These are phyloP conservation scores for Apteryx owenii DNA, from an alignment of 2,113 vertebrate genomes.

Conservation along the genomic window DNA sequence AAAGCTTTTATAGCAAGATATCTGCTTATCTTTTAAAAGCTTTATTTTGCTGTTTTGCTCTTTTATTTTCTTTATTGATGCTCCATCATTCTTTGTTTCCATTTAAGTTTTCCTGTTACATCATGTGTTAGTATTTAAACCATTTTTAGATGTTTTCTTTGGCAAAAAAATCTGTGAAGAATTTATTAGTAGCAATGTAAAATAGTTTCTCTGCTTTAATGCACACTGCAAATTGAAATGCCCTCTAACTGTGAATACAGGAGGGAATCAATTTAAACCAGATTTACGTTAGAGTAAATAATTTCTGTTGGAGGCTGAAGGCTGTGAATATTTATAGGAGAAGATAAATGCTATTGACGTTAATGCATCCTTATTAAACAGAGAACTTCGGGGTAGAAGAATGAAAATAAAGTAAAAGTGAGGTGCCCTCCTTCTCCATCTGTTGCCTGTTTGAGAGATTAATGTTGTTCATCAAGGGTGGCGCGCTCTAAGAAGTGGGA, in stretches of 20 bases:
- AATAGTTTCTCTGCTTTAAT: neutral
- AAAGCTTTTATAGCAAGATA: neutral
- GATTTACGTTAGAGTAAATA: constrained; percentile 5
- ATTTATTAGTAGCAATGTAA: neutral
- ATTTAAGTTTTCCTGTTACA: neutral
- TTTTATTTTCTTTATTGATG: neutral
- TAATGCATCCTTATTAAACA: neutral
- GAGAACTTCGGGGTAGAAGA: neutral
- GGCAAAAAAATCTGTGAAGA: neutral
- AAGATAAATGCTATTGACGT: neutral
- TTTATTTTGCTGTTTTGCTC: neutral
- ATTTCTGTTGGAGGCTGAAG: constrained; percentile 10
- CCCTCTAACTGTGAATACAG: neutral
- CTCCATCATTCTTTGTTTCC: neutral
- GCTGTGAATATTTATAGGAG: constrained; percentile 17
- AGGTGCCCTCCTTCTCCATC: neutral
- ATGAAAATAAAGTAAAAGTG: neutral
- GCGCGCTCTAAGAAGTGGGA: neutral
- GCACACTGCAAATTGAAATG: neutral
- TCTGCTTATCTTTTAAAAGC: neutral
- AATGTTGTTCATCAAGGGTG: rapidly evolving
- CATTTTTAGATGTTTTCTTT: neutral
- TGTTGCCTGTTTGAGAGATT: neutral
- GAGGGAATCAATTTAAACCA: neutral
- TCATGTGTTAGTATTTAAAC: neutral